Base-by-base conservation (phyloP, 2,888 invertebrate genomes). In the Acleris cristana region DNA sequence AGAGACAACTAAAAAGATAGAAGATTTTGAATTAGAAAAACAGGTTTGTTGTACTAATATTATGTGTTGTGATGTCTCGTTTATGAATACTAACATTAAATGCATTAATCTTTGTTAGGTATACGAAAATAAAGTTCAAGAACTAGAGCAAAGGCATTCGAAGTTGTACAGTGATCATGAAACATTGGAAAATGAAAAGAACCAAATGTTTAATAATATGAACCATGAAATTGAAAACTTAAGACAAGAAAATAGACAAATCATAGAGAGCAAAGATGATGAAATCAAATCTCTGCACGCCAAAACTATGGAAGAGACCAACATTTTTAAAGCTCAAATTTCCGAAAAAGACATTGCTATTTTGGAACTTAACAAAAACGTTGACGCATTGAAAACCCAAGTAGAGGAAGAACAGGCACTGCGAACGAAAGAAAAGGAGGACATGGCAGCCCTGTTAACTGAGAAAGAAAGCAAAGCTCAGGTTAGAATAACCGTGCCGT, bases 381-480 rank as follows among this genome's bases (percentile, higher is more conserved):
- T 83, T 60, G 76, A 80, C 21, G 72, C 76, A 69, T 70, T 87
- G 16, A 84, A 80, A 72, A 68, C 69, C 54, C 76, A 86, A 70
- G 73, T 89, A 64, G 76, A 76, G 59, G 80, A 83, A 66, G 66
- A 87, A 63, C 74, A 84, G 65, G 72, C 74, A 58, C 64, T 73
- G 30, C 83, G 77, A 67, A 70, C 72, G 19, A 85, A 86, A 73
- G 86, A 88, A 62, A 89, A 86, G 69, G 77, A 85, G 76, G 78
- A 84, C 52, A 70, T 83, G 74, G 78, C 80, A 49, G 65, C 70
- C 60, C 14, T 74, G 7, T 62, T 87, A 56, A 70, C 74, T 66
- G 81, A 84, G 63, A 89, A 76, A 82, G 83, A 87, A 64, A 82
- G 72, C 70, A 84, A 86, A 64, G 81, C 74, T 71, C 86, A 92